Conservation (phyloP, 2,113 vertebrate genomes). For the Bothrops jararaca region DNA sequence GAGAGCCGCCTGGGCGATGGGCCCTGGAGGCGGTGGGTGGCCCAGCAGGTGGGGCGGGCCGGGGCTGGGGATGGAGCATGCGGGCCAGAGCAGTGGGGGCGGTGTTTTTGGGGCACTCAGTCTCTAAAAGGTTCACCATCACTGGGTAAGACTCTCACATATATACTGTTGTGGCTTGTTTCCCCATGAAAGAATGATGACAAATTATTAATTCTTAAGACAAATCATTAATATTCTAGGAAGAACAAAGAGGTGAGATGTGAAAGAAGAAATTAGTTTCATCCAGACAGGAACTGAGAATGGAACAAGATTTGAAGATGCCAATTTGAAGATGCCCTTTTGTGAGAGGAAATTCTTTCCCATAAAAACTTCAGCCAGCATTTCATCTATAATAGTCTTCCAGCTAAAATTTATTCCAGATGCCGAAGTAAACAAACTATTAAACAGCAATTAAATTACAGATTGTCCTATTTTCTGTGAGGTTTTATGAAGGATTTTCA, state of each 20-base stretch:
- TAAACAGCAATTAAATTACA: constrained; percentile 51
- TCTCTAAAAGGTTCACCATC: no score
- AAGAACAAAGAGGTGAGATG: constrained; percentile 22
- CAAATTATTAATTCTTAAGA: neutral
- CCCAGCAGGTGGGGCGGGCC: no score
- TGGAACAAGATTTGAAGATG: neutral
- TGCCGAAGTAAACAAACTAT: constrained; percentile 40
- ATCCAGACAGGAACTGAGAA: neutral
- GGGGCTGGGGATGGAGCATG: no score
- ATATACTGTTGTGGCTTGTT: constrained; percentile 16
- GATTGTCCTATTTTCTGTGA: constrained; percentile 55
- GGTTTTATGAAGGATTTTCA: constrained; percentile 59
- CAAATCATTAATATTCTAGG: constrained; percentile 26
- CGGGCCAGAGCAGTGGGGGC: no score
- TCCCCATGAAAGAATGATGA: constrained; percentile 22
- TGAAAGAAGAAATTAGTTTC: constrained; percentile 5
- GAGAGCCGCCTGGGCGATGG: no score
- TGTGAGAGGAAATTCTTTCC: constrained; percentile 38
- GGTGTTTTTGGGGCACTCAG: no score
- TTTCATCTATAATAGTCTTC: constrained; percentile 54
- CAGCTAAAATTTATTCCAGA: constrained; percentile 59
- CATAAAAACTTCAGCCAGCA: constrained; percentile 36
- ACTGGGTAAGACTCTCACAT: no score
- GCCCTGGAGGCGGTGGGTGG: no score
- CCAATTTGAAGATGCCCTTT: constrained; percentile 11